These are phyloP conservation scores for Eupithecia inturbata DNA, from an alignment of 2,888 invertebrate genomes.

Conservation along the genomic window DNA sequence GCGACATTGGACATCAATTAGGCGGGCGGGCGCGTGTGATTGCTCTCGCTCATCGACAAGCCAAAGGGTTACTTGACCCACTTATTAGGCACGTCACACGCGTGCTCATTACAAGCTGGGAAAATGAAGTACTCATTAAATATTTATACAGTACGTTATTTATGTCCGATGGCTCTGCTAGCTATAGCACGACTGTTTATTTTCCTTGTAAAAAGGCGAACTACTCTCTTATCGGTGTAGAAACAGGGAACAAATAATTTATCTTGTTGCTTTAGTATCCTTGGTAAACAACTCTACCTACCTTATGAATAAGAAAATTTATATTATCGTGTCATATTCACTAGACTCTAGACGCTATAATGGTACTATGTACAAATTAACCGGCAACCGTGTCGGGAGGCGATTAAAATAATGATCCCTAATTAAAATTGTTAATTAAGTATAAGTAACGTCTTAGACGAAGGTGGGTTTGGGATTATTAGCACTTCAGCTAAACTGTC, in stretches of 20 bases:
- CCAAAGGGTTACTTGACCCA: conserved; percentile 82
- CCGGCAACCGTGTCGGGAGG: conserved; percentile 65
- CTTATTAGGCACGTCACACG: conserved; percentile 70
- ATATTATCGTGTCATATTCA: conserved; percentile 49
- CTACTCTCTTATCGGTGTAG: background rate
- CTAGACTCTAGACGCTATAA: conserved; percentile 49
- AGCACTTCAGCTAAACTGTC: conserved; percentile 36
- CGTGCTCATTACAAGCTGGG: conserved; percentile 62
- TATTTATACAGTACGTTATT: conserved; percentile 52
- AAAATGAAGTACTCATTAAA: conserved; percentile 64
- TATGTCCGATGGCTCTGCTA: conserved; percentile 10
- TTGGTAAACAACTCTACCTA: conserved; percentile 38
- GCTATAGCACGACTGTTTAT: conserved; percentile 2
- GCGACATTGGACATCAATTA: conserved; percentile 84
- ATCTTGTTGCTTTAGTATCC: conserved; percentile 22
- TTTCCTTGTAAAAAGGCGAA: conserved; percentile 13
- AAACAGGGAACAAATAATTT: conserved; percentile 11
- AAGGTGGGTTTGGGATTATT: conserved; percentile 43
- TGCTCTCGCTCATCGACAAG: conserved; percentile 76
- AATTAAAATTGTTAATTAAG: conserved; percentile 70
- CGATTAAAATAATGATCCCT: conserved; percentile 67
- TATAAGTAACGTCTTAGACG: conserved; percentile 58
- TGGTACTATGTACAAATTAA: conserved; percentile 56
- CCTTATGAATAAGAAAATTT: conserved; percentile 47
- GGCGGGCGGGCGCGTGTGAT: conserved; percentile 79